These are phyloP conservation scores for Tychaedon coryphoeus DNA, from an alignment of 2,113 vertebrate species.

Conservation along the genomic window DNA sequence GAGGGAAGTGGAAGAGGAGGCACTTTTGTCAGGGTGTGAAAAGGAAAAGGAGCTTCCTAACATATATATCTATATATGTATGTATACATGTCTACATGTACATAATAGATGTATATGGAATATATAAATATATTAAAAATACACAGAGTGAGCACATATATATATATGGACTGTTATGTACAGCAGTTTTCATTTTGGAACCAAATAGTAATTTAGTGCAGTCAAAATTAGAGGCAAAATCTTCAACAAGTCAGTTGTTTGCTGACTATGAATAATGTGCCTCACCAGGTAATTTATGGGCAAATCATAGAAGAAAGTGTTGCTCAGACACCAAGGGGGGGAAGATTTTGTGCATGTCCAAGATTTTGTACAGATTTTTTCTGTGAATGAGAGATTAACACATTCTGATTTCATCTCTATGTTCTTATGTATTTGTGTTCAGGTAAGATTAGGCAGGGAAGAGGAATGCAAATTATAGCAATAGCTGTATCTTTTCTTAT, in stretches of 20 bases:
- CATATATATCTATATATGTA: background rate
- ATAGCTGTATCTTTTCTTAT: background rate
- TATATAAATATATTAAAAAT: background rate
- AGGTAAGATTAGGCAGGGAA: background rate
- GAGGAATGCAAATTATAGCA: background rate
- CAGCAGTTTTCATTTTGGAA: background rate
- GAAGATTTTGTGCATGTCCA: background rate
- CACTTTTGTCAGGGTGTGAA: background rate
- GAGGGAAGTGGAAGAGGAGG: background rate
- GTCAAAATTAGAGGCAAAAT: background rate
- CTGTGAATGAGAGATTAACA: background rate
- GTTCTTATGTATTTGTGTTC: background rate
- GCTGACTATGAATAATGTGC: background rate
- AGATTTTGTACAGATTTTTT: background rate
- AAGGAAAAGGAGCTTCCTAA: background rate
- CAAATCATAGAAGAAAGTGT: background rate
- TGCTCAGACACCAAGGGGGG: background rate
- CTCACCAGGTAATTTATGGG: background rate
- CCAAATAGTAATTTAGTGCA: background rate
- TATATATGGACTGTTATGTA: background rate
- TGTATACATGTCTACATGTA: background rate
- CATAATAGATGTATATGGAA: too few species aligned
- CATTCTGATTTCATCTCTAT: background rate
- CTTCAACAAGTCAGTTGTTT: background rate
- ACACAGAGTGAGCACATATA: background rate